phyloP scores from a whole-genome alignment of 2,797 vertebrate genomes.

The Anniella stebbinsi region DNA sequence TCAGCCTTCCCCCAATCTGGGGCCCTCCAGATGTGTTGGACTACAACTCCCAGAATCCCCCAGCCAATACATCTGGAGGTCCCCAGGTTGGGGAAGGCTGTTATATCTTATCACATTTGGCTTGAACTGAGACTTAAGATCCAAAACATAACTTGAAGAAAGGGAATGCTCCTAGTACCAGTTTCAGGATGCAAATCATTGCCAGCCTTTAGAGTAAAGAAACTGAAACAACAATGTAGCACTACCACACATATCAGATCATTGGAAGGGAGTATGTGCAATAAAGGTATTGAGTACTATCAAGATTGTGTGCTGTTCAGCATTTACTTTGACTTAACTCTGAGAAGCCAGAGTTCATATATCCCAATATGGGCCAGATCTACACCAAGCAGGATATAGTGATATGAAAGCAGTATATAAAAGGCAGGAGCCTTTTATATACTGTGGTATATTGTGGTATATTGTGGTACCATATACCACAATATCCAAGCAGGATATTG shows the following conservation, averaged over 20 bases:
- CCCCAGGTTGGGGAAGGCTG: neutral
- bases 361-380: too few species aligned
- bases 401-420: too few species aligned
- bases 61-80: too few species aligned
- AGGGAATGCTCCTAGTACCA: neutral
- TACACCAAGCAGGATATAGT: too few species aligned
- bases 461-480: too few species aligned
- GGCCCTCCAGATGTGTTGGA: too few species aligned
- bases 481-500: too few species aligned
- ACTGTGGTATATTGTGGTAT: too few species aligned
- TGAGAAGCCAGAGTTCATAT: neutral
- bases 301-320: neutral
- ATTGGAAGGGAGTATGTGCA: neutral
- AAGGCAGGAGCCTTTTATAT: too few species aligned
- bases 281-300: neutral
- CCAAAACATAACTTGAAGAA: neutral
- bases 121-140: neutral
- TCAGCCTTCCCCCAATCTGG: too few species aligned
- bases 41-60: too few species aligned
- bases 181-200: neutral
- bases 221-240: neutral
- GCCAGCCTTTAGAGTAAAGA: conserved; percentile 5
- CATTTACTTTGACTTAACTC: neutral
- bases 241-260: neutral
- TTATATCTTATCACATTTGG: conserved; percentile 16